Conservation (phyloP, 2,888 invertebrate genomes). For the Hetaerina titia region DNA sequence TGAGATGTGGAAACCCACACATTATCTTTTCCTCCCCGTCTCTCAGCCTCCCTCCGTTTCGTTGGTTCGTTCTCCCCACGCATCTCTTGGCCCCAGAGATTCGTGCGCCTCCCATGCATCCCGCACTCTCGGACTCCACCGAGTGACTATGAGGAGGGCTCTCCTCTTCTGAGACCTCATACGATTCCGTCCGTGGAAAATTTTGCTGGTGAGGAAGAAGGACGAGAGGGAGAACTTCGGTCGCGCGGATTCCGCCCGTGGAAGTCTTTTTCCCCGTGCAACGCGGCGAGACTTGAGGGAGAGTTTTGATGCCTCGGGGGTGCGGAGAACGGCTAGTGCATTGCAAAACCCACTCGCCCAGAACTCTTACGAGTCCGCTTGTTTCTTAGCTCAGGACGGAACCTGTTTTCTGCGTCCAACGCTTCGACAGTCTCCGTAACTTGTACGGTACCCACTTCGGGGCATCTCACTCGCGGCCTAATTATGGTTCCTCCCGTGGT, state of each 20-base stretch:
- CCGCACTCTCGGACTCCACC: no score
- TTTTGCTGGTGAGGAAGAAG: no score
- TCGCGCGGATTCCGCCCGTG: no score
- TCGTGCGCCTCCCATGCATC: no score
- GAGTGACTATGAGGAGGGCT: no score
- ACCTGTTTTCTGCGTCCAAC: neutral
- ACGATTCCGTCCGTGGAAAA: no score
- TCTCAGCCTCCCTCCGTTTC: neutral
- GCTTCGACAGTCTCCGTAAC: neutral
- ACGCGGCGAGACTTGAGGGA: neutral
- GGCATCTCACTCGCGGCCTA: neutral
- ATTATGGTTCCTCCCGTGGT: neutral
- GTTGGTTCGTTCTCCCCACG: neutral
- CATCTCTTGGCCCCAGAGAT: neutral
- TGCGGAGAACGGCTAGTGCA: neutral
- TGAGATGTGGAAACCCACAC: neutral
- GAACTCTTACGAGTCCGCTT: neutral
- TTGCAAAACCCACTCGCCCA: neutral
- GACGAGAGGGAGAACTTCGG: no score
- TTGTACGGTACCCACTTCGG: neutral
- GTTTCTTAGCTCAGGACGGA: neutral
- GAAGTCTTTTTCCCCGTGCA: neutral
- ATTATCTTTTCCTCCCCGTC: neutral
- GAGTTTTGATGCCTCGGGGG: neutral
- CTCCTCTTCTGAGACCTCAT: no score